Evolutionary conservation across 2,797 vertebrate species (phyloP).

Genomic region (Helarctos malayanus): DNA sequence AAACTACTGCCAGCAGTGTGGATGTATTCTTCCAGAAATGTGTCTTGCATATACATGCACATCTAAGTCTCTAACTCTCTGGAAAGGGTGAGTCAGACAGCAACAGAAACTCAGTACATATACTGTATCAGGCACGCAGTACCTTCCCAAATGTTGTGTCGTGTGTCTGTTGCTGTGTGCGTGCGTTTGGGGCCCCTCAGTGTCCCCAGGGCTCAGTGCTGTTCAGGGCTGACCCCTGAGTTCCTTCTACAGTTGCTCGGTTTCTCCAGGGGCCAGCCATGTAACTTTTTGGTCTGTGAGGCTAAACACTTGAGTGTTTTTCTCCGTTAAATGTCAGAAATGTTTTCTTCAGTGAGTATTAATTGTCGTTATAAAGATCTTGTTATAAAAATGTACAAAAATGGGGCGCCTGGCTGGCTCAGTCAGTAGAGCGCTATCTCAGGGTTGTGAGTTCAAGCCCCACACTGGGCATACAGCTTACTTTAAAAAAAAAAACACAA

Average conservation of each 20-base stretch:
- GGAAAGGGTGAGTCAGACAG: background rate
- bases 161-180: background rate
- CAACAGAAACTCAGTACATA: background rate
- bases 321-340: background rate
- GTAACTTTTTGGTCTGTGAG: background rate
- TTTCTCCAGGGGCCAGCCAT: background rate
- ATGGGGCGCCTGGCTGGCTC: background rate
- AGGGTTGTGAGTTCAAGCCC: background rate
- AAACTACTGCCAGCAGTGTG: background rate
- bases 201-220: background rate
- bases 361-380: background rate
- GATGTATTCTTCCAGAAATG: background rate
- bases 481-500: background rate
- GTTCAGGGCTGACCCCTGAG: background rate
- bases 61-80: background rate
- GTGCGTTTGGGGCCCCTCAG: background rate
- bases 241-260: background rate
- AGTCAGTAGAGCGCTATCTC: background rate
- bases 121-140: rapidly evolving
- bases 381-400: background rate
- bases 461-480: background rate
- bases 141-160: background rate
- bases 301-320: background rate
- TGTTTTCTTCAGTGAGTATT: background rate
- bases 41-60: background rate